Evolutionary conservation across 2,888 invertebrate species (phyloP).

Genomic region (Acrocyrtus sp.): DNA sequence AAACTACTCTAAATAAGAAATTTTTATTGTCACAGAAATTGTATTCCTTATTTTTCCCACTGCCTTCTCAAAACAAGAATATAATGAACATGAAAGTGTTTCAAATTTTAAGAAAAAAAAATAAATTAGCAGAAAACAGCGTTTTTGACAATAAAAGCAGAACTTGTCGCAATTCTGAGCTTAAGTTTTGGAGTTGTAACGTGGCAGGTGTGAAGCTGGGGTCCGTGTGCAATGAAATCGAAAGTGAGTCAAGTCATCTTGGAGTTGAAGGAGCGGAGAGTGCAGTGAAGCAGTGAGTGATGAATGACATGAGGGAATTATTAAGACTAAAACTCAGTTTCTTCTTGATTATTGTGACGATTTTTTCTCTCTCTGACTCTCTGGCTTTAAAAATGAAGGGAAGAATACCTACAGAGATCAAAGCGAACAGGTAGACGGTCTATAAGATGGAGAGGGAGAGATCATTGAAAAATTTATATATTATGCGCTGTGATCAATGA

Average conservation of each 20-base stretch:
- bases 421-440: background rate
- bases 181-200: too few species aligned
- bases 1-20: too few species aligned
- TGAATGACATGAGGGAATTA: background rate
- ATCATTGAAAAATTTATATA: background rate
- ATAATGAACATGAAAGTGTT: conserved; percentile 6
- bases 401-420: conserved; percentile 2
- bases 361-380: background rate
- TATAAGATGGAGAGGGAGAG: background rate
- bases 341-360: conserved; percentile 4
- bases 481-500: too few species aligned
- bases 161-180: too few species aligned
- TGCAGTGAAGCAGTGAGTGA: conserved; percentile 33
- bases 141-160: background rate
- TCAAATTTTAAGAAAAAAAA: too few species aligned
- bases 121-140: background rate
- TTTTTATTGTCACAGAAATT: too few species aligned
- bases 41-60: too few species aligned
- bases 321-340: background rate
- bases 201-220: conserved; percentile 1
- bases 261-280: too few species aligned
- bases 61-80: too few species aligned
- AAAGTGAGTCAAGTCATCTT: conserved; percentile 48
- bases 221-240: conserved; percentile 48
- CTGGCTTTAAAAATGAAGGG: too few species aligned